Evolutionary conservation across 2,888 invertebrate species (phyloP), one percentile per base, ranked within the genome.

Genomic region (Cepaea hortensis): DNA sequence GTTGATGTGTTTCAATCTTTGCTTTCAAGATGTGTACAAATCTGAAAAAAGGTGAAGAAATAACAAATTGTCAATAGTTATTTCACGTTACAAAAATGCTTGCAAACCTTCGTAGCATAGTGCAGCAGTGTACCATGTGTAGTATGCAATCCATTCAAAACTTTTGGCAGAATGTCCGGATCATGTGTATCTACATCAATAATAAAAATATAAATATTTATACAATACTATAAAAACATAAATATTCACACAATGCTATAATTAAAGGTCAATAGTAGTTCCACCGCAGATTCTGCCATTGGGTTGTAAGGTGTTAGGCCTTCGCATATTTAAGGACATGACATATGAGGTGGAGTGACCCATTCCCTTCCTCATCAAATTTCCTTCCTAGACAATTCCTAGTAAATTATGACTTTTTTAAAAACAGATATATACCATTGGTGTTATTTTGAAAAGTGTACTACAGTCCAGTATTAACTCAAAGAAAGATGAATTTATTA

Each of bases 41-140:
- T 65, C 65, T 9, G 9, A 9, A 9, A 65, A 65, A 15, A 65
- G 18, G 9, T 9, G 65, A 65, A 9, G 18, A 65, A 65, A 20
- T 11, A 68, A 68, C 6, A 11, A 15, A 68, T 55, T 23, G 62
- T 3, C 35, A 20, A 23, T 4, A 55, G n/a, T 72, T 11, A 46
- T 70, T 68, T 79, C 7, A 68, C 35, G 18, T 46, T 61, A n/a
- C 46, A 62, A 87, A 46, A 87, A 79, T 55, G 6, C 11, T 55
- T 55, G 68, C 89, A 92, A 93, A 96, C 95, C 95, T 95, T 95
- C 20, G 96, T 95, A 73, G 96, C 96, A 86, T 95, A 94, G 88
- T 95, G 95, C 75, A 96, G 94, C 88, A 96, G 95, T 20, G 96
- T 95, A 73, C 95, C 96, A 90, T 95, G 95, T 87, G 95, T 95